phyloP scores from a whole-genome alignment of 2,797 vertebrate species.

The Phoxinus dragarum region DNA sequence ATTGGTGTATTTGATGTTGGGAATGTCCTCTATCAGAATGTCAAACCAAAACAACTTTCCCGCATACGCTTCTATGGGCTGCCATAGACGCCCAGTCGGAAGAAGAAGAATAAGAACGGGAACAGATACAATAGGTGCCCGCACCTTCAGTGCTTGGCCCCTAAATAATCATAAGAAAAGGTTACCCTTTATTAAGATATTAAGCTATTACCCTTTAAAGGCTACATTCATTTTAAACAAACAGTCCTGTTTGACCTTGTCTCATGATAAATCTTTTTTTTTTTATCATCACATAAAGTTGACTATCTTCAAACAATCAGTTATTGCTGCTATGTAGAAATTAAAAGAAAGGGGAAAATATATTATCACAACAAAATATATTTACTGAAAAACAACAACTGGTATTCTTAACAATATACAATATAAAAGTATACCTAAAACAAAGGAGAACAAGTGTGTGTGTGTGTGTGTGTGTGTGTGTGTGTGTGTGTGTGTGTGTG shows the following conservation, averaged over 20 bases:
- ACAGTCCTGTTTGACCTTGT: not conserved
- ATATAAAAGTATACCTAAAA: not conserved
- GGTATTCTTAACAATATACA: not conserved
- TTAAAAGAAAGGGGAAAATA: not conserved
- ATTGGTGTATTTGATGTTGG: too few relatives aligned
- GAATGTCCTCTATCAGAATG: too few relatives aligned
- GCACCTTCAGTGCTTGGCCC: too few relatives aligned
- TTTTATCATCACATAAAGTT: not conserved
- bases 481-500: not conserved
- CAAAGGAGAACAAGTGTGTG: not conserved
- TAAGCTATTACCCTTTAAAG: not conserved
- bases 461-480: not conserved
- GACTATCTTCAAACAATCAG: not conserved
- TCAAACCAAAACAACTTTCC: too few relatives aligned
- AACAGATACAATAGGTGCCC: too few relatives aligned
- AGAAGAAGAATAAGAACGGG: too few relatives aligned
- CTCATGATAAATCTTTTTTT: not conserved
- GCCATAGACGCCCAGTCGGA: too few relatives aligned
- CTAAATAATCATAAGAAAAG: not conserved
- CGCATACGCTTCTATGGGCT: too few relatives aligned
- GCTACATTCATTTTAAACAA: not conserved
- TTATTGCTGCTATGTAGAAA: slow-evolving; percentile 6
- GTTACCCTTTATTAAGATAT: too few relatives aligned
- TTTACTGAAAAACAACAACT: not conserved
- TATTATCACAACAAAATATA: not conserved